Conservation (phyloP, 53 echinoderm and acorn worm species). For the Crossaster papposus region DNA sequence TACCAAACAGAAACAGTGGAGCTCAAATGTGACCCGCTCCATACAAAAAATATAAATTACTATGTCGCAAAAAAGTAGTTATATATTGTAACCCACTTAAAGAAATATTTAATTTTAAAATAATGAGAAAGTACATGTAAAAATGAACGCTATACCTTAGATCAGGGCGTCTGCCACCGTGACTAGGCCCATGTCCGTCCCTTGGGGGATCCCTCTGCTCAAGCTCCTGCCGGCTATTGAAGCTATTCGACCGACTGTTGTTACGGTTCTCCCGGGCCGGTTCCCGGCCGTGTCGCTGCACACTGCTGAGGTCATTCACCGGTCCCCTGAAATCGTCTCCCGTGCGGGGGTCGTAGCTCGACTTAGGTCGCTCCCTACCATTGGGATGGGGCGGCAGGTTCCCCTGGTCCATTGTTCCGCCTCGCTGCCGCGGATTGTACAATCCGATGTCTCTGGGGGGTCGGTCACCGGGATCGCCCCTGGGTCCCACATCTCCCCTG, state of each 20-base stretch:
- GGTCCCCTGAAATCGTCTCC: slow-evolving; percentile 48
- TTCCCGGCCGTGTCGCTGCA: slow-evolving; percentile 32
- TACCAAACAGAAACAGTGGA: too few relatives aligned
- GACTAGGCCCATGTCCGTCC: slow-evolving; percentile 34
- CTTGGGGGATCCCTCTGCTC: slow-evolving; percentile 55
- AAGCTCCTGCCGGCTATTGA: slow-evolving; percentile 9
- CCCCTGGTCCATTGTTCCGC: slow-evolving; percentile 44
- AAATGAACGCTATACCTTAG: too few relatives aligned
- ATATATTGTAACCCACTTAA: too few relatives aligned
- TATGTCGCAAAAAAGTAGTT: too few relatives aligned
- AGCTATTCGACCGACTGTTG: slow-evolving; percentile 42
- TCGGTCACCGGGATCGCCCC: slow-evolving; percentile 44
- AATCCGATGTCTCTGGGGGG: slow-evolving; percentile 34
- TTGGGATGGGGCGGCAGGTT: too few relatives aligned
- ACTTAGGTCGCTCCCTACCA: too few relatives aligned
- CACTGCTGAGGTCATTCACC: slow-evolving; percentile 25
- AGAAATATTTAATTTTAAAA: not conserved
- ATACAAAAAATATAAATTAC: too few relatives aligned
- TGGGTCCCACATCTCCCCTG: slow-evolving; percentile 1
- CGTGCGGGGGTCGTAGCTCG: slow-evolving; percentile 7
- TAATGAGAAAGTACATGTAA: not conserved
- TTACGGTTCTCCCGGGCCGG: slow-evolving; percentile 48
- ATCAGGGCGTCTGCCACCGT: slow-evolving; percentile 25
- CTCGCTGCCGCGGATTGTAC: slow-evolving; percentile 42
- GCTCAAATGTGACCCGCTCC: too few relatives aligned